Percentiles rank a stretch among this genome's conserved stretches.
Evolutionary conservation across 2,888 invertebrate genomes (phyloP).

Genomic region (Tyria jacobaeae): DNA sequence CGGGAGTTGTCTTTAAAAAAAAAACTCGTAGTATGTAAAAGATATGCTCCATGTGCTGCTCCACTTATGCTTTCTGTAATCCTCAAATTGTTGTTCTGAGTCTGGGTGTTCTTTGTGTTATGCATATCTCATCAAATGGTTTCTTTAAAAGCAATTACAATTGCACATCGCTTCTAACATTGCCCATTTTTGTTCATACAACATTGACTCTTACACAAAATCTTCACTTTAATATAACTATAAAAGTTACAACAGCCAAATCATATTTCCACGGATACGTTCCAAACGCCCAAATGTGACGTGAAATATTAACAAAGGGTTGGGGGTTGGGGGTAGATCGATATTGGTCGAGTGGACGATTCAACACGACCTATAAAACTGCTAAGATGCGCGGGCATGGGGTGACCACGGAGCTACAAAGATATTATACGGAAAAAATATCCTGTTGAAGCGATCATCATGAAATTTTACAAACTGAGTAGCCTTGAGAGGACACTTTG

Average conservation of each 20-base stretch:
- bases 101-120: too few relatives aligned
- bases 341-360: slow-evolving; percentile 62
- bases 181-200: neutral
- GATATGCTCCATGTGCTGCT: too few relatives aligned
- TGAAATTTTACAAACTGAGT: neutral
- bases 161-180: too few relatives aligned
- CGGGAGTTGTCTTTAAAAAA: too few relatives aligned
- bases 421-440: slow-evolving; percentile 9
- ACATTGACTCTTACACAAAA: neutral
- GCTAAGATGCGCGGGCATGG: slow-evolving; percentile 57
- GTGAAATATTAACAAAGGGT: slow-evolving; percentile 33
- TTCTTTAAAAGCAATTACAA: too few relatives aligned
- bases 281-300: slow-evolving; percentile 40
- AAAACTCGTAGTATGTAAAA: too few relatives aligned
- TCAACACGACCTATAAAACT: slow-evolving; percentile 75
- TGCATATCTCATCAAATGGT: too few relatives aligned
- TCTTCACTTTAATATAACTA: neutral
- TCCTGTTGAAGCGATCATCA: too few relatives aligned
- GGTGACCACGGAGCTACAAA: slow-evolving; percentile 18
- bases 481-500: too few relatives aligned
- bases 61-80: too few relatives aligned
- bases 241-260: neutral
- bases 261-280: neutral
- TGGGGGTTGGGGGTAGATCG: slow-evolving; percentile 52
- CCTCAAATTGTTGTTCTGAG: too few relatives aligned